Evolutionary conservation across 64 coral and sea anemone species (phyloP).

Genomic region (Porites australiensis): DNA sequence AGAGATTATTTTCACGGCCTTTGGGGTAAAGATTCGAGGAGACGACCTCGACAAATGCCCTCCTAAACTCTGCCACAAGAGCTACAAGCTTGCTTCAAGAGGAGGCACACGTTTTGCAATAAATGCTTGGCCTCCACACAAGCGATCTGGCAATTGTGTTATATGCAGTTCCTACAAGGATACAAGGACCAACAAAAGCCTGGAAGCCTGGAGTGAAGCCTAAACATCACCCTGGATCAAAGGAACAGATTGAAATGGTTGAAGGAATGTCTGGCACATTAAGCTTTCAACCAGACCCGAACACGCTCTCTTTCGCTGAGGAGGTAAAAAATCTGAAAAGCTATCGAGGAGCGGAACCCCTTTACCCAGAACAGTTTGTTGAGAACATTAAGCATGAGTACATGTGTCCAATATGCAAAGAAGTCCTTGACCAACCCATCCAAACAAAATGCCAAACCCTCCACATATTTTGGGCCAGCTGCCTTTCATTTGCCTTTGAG

Average conservation of each 20-base stretch:
- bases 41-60: conserved; percentile 50
- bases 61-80: conserved; percentile 39
- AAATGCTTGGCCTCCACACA: conserved; percentile 44
- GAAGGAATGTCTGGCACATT: conserved; percentile 45
- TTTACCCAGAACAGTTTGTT: conserved; percentile 64
- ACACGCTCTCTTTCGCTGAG: conserved; percentile 45
- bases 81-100: conserved; percentile 60
- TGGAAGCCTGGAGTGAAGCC: conserved; percentile 61
- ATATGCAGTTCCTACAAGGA: not conserved
- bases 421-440: conserved; percentile 66
- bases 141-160: not conserved
- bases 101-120: conserved; percentile 58
- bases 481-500: conserved; percentile 36
- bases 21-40: conserved; percentile 47
- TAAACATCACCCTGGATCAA: conserved; percentile 16
- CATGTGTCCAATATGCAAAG: conserved; percentile 64
- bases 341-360: conserved; percentile 53
- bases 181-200: conserved; percentile 59
- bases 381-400: conserved; percentile 63
- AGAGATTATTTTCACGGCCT: conserved; percentile 53
- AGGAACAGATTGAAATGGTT: conserved; percentile 4
- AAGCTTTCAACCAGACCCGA: conserved; percentile 48
- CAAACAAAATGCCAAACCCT: conserved; percentile 54
- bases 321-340: conserved; percentile 52
- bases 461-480: conserved; percentile 52